Evolutionary conservation across 2,888 invertebrate genomes (phyloP).

Genomic region (Drosophila pseudotalamancana): DNA sequence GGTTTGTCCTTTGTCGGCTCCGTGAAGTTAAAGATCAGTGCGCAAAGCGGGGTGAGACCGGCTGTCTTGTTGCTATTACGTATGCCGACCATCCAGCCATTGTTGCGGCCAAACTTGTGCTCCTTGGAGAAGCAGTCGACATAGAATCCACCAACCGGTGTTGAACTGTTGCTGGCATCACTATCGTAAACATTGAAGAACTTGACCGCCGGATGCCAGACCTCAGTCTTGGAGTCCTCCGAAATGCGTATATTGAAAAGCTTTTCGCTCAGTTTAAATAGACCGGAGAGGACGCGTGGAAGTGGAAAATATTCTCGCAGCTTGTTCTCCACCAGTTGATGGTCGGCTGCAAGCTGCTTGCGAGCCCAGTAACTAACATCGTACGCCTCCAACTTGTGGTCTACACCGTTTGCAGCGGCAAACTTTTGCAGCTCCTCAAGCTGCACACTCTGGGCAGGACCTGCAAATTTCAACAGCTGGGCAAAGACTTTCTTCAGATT

Average conservation of each 20-base stretch:
- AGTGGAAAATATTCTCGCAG: conserved; percentile 93
- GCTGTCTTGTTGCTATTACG: conserved; percentile 89
- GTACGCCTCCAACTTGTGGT: conserved; percentile 89
- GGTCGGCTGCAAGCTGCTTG: conserved; percentile 88
- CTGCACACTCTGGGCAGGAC: conserved; percentile 91
- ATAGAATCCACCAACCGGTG: conserved; percentile 92
- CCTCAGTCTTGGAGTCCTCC: conserved; percentile 87
- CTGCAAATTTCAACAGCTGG: conserved; percentile 88
- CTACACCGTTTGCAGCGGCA: conserved; percentile 89
- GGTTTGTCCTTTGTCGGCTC: conserved; percentile 87
- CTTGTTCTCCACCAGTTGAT: conserved; percentile 89
- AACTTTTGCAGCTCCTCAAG: conserved; percentile 89
- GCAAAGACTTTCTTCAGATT: conserved; percentile 90
- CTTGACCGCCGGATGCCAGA: conserved; percentile 94
- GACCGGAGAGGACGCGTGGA: conserved; percentile 90
- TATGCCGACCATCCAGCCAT: conserved; percentile 92
- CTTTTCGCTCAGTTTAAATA: conserved; percentile 90
- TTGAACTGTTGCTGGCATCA: conserved; percentile 62
- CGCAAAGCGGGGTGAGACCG: conserved; percentile 89
- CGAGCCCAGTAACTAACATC: conserved; percentile 95
- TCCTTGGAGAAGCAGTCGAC: conserved; percentile 91
- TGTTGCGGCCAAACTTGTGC: conserved; percentile 88
- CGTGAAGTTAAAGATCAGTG: conserved; percentile 92
- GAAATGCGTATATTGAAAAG: conserved; percentile 92
- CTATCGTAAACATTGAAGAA: conserved; percentile 92